Base-by-base conservation (phyloP, 2,113 vertebrate genomes). In the Platycercus adscitus region DNA sequence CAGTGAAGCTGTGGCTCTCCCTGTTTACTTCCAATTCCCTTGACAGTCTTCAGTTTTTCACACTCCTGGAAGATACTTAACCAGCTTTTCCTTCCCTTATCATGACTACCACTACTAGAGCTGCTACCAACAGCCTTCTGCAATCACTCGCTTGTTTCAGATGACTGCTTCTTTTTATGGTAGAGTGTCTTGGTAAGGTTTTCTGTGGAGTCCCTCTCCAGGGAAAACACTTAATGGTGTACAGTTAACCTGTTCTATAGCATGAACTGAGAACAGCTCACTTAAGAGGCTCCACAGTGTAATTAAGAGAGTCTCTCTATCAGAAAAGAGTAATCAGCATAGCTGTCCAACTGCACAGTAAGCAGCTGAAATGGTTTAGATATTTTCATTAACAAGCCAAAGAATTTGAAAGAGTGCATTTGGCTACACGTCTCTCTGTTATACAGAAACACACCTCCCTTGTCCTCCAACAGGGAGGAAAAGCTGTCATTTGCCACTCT, bases 11-110 rank as follows among this genome's bases (percentile, higher is more conserved):
- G 5, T 35, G 37, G 44, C 79, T 90, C 65, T 93, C 78, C 88
- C 92, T 91, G 73, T 93, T 97, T 92, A 46, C 50, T 83, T 92
- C 61, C 20, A 46, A 50, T 93, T 88, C 86, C 63, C 81, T 90
- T 72, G 44, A 73, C 61, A 85, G 17, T 65, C 66, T 94, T 87
- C 76, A 35, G 14, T 66, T 86, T 95, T 84, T 88, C 39, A 69
- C 53, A 71, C 16, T 72, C 41, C 58, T 94, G 47, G 61, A 92
- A 83, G 50, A 56, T 58, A 52, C 26, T 82, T 92, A 89, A 77
- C 82, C 78, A 66, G 13, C 33, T 87, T 96, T 95, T 76, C 73
- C 73, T 94, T 94, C 81, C 77, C 50, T 63, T 78, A 23, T 24
- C 39, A 9, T 28, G 52, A 65, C 77, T 68, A 41, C 20, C 24